Evolutionary conservation across 1,140 invertebrate species (phyloP), one percentile per base, ranked within the genome.

Genomic region (Bombus fervidus): DNA sequence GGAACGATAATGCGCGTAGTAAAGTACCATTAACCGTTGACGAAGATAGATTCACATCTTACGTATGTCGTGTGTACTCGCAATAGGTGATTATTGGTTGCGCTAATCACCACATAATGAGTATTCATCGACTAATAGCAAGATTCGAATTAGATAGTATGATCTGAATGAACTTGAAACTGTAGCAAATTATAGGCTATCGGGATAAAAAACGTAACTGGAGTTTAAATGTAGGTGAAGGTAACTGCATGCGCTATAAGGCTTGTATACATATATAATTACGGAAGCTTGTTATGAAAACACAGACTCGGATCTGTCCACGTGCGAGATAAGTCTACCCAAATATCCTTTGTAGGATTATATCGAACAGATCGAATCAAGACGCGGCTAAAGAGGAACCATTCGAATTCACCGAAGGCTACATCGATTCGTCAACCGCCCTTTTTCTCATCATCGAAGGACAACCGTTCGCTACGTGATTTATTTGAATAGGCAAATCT

Each of bases 401-500:
- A 13, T 66, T 53, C 13, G 39, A 47, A 39, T 83, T 77, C n/a
- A 39, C 9, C 47, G 15, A 34, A 73, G 41, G 77, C 57, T 85
- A 57, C 41, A 81, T 69, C 31, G 34, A 25, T 28, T 66, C 43
- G 69, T 72, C 57, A 34, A 53, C 15, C 77, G 59, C 39, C 62
- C 72, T 71, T 76, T 89, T 31, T 39, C 57, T 8, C 37, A 22
- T 25, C 31, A 43, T 72, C 31, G 68, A 72, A 72, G 34, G 47
- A 66, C 68, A 43, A 43, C 83, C 68, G 47, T 53, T 53, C 47
- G 83, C 74, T 89, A 89, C 86, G 83, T 69, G 71, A 82, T 85
- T 81, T 79, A 86, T 89, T 89, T 86, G 84, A 89, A 89, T 89
- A 28, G 47, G 28, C 72, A 86, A 89, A 89, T 89, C 86, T 89